Evolutionary conservation across 2,113 vertebrate species (phyloP).

Genomic region (Dissostichus mawsoni): DNA sequence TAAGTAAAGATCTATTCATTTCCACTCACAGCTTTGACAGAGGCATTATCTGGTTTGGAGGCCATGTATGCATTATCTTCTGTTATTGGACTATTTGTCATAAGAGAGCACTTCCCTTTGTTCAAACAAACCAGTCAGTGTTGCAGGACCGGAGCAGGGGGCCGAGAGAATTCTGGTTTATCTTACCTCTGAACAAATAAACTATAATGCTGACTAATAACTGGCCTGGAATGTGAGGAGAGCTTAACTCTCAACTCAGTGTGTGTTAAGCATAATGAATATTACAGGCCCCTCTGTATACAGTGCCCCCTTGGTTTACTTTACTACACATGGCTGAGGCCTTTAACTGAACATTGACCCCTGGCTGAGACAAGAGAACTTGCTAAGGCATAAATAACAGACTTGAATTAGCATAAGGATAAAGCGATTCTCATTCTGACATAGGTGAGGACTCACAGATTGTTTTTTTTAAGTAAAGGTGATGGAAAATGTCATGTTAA

Average conservation of each 20-base stretch:
- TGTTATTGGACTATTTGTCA: conserved; percentile 93
- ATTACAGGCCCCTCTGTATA: conserved; percentile 76
- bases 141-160: conserved; percentile 77
- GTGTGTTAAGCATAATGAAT: conserved; percentile 86
- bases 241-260: conserved; percentile 75
- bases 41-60: conserved; percentile 78
- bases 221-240: conserved; percentile 88
- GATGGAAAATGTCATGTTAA: conserved; percentile 19
- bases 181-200: conserved; percentile 94
- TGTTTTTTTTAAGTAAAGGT: conserved; percentile 27
- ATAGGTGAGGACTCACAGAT: conserved; percentile 24
- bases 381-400: conserved; percentile 57
- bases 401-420: conserved; percentile 43
- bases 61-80: conserved; percentile 81
- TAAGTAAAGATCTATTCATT: conserved; percentile 46
- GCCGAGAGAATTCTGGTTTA: conserved; percentile 89
- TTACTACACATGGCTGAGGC: conserved; percentile 73
- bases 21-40: conserved; percentile 48
- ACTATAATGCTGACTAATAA: conserved; percentile 95
- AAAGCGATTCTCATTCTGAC: too few relatives aligned
- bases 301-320: conserved; percentile 74
- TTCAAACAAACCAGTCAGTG: conserved; percentile 91
- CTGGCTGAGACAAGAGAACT: conserved; percentile 60
- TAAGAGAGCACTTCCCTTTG: conserved; percentile 86
- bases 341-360: conserved; percentile 72